These are phyloP conservation scores for Omphaloscelis lunosa DNA, from an alignment of 2,888 invertebrate genomes.

Conservation along the genomic window DNA sequence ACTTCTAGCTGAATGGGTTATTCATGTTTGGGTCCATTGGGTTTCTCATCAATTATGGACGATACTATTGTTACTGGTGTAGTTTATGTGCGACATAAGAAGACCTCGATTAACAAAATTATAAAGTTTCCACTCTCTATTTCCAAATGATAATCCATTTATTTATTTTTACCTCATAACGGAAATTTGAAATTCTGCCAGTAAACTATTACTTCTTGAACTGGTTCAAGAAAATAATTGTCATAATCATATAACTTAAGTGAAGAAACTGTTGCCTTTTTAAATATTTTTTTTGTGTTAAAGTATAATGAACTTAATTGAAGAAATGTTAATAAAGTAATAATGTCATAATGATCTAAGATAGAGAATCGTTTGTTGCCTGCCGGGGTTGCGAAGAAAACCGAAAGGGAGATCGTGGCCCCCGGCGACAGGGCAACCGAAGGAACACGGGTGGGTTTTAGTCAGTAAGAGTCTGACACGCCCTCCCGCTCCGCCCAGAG, in stretches of 20 bases:
- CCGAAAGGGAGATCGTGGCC: no score
- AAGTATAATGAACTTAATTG: background rate
- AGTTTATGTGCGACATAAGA: background rate
- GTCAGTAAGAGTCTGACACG: no score
- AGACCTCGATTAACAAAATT: background rate
- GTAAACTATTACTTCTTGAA: background rate
- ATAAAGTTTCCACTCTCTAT: no score
- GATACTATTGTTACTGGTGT: background rate
- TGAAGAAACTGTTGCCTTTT: background rate
- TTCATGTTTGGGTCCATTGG: slow-evolving; percentile 16
- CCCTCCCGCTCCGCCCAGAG: no score
- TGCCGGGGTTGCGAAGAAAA: no score
- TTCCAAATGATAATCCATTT: background rate
- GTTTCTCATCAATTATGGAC: slow-evolving; percentile 16
- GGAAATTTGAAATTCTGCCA: background rate
- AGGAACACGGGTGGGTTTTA: no score
- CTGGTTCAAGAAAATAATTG: background rate
- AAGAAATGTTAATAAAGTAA: no score
- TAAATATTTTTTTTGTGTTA: background rate
- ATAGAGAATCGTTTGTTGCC: background rate
- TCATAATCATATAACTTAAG: background rate
- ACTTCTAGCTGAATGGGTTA: slow-evolving; percentile 18
- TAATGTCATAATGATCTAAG: background rate
- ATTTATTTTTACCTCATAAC: background rate
- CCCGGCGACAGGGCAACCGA: no score